Evolutionary conservation across 1,140 invertebrate species (phyloP), one percentile per base, ranked within the genome.

Genomic region (Ganaspis sp.): DNA sequence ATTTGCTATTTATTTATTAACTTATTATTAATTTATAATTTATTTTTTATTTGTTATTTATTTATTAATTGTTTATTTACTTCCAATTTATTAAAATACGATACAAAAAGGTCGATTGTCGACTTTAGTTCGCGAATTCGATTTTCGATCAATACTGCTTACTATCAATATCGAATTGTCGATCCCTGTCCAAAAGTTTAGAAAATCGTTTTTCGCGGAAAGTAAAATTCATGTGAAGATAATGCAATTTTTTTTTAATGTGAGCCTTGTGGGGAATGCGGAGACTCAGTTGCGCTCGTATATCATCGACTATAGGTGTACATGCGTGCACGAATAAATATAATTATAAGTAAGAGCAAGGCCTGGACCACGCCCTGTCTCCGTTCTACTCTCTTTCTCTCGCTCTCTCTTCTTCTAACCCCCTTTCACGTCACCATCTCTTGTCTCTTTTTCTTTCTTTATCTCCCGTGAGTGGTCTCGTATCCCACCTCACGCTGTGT

Each of bases 351-450:
- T 89, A 87, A 85, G 89, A 87, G 87, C 89, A 87, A 89, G 87
- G 87, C 89, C 58, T 90, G 89, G 87, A 88, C 89, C 89, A 90
- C 89, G 89, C 89, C 89, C 89, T 90, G 89, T 90, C 87, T 90
- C 88, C 87, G 85, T 78, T 87, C 82, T 84, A 71, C 82, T 86
- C 83, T 86, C 84, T 83, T 77, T 86, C 83, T 85, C 82, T 83
- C 84, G 78, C 76, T 64, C 75, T 77, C 19, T 40, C 53, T 37
- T 72, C 72, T 69, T 79, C 78, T 77, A 73, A 79, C 79, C 58
- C 38, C 76, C 72, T 72, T 58, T 76, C 77, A 58, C 73, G 74
- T 70, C 74, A 49, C 54, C 76, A 75, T 77, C 74, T 79, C 76
- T 72, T 74, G 37, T 74, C 38, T 42, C 38, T 70, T 54, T 77